Evolutionary conservation across 2,888 invertebrate genomes (phyloP), one percentile per base, ranked within the genome.

Genomic region (Macrophya alboannulata): DNA sequence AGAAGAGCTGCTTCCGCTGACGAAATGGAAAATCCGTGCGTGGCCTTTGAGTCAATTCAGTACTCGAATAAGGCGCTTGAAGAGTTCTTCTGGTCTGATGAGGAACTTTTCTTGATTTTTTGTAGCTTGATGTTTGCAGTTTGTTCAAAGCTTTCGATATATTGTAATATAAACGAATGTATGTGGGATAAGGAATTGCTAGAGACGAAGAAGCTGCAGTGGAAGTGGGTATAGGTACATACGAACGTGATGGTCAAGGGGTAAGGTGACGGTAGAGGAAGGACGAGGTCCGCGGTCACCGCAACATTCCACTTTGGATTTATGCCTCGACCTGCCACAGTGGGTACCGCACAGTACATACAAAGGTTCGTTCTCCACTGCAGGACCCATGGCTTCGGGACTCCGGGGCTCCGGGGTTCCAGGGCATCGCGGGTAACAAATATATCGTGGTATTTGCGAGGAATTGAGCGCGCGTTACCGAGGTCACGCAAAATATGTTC

Each of bases 401-500:
- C 72, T 43, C 5, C 25, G 68, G 68, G 68, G 37, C 31, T 12
- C 9, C 62, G 21, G 62, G 15, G 62, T n/a, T 45, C n/a, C 72
- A 25, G 72, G 62, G 81, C 62, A 51, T 25, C 40, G 9, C 45
- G 68, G 83, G 83, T 90, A 91, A 92, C 92, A 92, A 92, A 92
- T 92, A 91, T 92, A 92, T 92, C 92, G 92, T 92, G 91, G 91
- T 91, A 92, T 92, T 92, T 90, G 88, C 86, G 88, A 90, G 91
- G 92, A 92, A 92, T 92, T 91, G 92, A 92, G 90, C 87, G 84
- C 87, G 88, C 87, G 83, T 88, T 88, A 88, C 86, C 88, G 91
- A 91, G 91, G 92, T 92, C 91, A 92, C 90, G 89, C 91, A 89
- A 92, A 92, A 92, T 92, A 92, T 92, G 92, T 91, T 92, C 91